A percentile compares a stretch with the other conserved stretches of the same genome.
These are phyloP conservation scores for Gymnoscopelus braueri DNA, from an alignment of 2,797 vertebrate species.

Conservation along the genomic window DNA sequence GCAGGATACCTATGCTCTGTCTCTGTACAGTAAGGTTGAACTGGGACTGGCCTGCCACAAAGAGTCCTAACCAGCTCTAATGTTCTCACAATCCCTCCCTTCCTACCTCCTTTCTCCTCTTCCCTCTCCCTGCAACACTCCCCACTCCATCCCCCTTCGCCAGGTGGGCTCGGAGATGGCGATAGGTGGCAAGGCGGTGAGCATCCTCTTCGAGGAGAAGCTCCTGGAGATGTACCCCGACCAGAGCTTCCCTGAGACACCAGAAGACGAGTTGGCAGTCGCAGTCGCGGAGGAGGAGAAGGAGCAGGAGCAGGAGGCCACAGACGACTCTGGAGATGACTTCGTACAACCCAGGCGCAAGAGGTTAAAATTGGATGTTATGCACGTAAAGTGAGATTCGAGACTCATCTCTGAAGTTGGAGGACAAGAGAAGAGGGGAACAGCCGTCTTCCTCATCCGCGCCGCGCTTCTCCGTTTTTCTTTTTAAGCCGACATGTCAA, in stretches of 20 bases:
- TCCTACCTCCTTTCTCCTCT: constrained; percentile 49
- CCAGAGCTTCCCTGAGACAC: constrained; percentile 90
- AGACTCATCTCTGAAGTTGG: constrained; percentile 10
- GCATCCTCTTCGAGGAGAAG: constrained; percentile 95
- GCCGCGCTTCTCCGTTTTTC: constrained; percentile 31
- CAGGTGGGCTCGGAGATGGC: constrained; percentile 99
- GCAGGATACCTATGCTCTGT: constrained; percentile 69
- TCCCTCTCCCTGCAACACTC: background rate
- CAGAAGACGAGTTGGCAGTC: constrained; percentile 85
- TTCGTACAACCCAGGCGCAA: constrained; percentile 96
- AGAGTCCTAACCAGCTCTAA: constrained; percentile 80
- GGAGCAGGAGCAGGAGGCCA: constrained; percentile 89
- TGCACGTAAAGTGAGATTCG: constrained; percentile 94
- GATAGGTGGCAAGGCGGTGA: constrained; percentile 93
- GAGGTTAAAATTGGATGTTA: constrained; percentile 92
- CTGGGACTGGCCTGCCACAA: constrained; percentile 47
- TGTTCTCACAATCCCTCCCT: constrained; percentile 75
- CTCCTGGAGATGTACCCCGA: constrained; percentile 92
- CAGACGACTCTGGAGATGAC: constrained; percentile 96
- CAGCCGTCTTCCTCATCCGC: constrained; percentile 68
- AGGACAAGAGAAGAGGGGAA: constrained; percentile 44
- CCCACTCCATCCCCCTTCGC: constrained; percentile 33
- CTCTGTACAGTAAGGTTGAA: constrained; percentile 65
- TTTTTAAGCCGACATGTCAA: constrained; percentile 47
- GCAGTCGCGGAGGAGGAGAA: constrained; percentile 83